These are phyloP conservation scores for Bombus turneri DNA, from an alignment of 1,140 invertebrate genomes.

Conservation along the genomic window DNA sequence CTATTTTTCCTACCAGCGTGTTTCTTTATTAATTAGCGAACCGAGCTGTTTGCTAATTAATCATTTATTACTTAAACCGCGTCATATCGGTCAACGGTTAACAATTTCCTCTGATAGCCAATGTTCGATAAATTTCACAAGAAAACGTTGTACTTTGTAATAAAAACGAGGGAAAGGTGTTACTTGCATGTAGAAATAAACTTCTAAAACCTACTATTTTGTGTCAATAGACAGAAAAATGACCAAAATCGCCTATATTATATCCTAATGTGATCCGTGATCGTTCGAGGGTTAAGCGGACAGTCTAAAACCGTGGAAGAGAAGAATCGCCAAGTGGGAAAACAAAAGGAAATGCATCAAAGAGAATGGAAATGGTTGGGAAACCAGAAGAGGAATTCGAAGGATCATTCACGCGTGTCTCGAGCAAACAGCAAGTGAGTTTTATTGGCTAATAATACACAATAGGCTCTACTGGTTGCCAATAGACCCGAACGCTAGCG, in stretches of 20 bases:
- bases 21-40: too few relatives aligned
- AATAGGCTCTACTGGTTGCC: slow-evolving; percentile 65
- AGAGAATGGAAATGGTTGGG: not conserved
- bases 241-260: not conserved
- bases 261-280: not conserved
- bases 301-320: too few relatives aligned
- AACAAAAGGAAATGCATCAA: not conserved
- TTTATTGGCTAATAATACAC: slow-evolving; percentile 78
- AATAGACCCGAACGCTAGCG: slow-evolving; percentile 52
- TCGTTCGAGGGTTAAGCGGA: not conserved
- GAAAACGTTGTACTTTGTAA: too few relatives aligned
- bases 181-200: too few relatives aligned
- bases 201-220: not conserved
- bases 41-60: too few relatives aligned
- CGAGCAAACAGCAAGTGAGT: slow-evolving; percentile 31
- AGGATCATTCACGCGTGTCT: slow-evolving; percentile 15
- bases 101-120: too few relatives aligned
- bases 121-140: too few relatives aligned
- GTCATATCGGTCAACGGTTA: too few relatives aligned
- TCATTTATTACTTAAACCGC: too few relatives aligned
- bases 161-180: too few relatives aligned
- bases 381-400: not conserved
- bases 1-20: too few relatives aligned
- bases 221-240: not conserved
- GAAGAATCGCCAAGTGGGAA: not conserved